Base-by-base conservation (phyloP, 2,113 vertebrate genomes). In the Pantherophis guttatus region DNA sequence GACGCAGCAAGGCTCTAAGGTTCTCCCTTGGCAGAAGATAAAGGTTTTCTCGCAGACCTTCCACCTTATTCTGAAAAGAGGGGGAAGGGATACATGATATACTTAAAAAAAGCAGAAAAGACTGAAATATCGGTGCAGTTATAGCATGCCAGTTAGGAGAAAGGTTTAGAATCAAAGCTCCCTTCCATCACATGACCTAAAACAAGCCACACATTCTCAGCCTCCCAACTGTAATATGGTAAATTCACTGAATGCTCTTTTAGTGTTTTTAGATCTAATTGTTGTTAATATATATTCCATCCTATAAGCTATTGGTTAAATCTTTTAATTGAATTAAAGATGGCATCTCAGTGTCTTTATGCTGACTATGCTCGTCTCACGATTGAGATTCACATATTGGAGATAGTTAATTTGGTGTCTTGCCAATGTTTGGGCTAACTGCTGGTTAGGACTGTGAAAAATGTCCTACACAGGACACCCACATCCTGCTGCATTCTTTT, bases 21-120 rank as follows among this genome's bases (percentile, higher is more conserved):
- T 97, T 98, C 96, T 99, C 98, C 93, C 98, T 98, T 1, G 98
- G 97, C 90, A 98, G 96, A 93, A 98, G 97, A 97, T 98, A 98
- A 95, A 99, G 98, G 95, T 98, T 98, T 94, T 99, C 99, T 95
- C 98, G 98, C 93, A 99, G 98, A 96, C 98, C 96, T 96, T 99
- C 99, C 95, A 99, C 98, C 87, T 98, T 98, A 94, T 96, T 97
- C 99, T 99, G 97, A 93, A 96, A 94, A 96, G 59, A 52, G 93
- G 57, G 44, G 0, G 92, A 0, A 0, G 26, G 21, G 91, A 92
- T 11, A 39, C 59, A 94, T 90, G 92, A 54, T 44, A 55, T 39
- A 86, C 0, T 0, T 15, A 90, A 44, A 95, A 91, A 95, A 91
- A 29, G 1, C 11, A 90, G 57, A 93, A 95, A 50, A 52, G 0